Conservation (phyloP, 35 echinoderm and acorn worm genomes). For the Patiria miniata region DNA sequence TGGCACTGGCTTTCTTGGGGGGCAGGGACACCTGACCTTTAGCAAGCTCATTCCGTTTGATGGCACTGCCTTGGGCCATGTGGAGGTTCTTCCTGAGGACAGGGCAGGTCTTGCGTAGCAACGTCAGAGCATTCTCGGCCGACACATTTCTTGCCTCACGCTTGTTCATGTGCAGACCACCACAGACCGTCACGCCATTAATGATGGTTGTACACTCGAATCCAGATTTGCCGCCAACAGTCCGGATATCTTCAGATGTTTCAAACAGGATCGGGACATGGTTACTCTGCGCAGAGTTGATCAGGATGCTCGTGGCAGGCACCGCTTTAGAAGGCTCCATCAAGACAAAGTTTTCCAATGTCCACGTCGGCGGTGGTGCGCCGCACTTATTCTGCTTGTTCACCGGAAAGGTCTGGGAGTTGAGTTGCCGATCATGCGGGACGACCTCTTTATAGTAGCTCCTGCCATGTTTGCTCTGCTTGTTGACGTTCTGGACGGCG, state of each 20-base stretch:
- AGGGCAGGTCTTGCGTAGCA: constrained; percentile 26
- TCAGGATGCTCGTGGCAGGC: background rate
- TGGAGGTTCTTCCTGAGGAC: constrained; percentile 6
- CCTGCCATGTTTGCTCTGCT: background rate
- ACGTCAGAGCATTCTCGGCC: constrained; percentile 23
- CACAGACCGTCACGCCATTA: background rate
- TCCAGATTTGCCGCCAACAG: background rate
- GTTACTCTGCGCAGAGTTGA: constrained; percentile 29
- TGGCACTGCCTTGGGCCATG: background rate
- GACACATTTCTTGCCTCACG: constrained; percentile 18
- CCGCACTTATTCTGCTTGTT: background rate
- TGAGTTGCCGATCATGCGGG: background rate
- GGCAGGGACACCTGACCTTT: background rate
- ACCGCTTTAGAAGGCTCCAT: background rate
- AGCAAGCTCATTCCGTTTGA: background rate
- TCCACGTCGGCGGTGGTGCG: background rate
- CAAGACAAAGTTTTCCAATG: constrained; percentile 5
- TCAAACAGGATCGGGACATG: background rate
- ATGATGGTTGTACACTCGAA: background rate
- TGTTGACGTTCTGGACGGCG: background rate
- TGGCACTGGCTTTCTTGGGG: background rate
- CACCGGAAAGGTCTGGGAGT: background rate
- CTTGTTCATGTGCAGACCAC: background rate
- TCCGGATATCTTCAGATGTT: background rate
- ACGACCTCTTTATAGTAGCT: constrained; percentile 5